These are phyloP conservation scores for Panagrolaimus sp. DNA, from an alignment of 1,140 invertebrate species.

Conservation along the genomic window DNA sequence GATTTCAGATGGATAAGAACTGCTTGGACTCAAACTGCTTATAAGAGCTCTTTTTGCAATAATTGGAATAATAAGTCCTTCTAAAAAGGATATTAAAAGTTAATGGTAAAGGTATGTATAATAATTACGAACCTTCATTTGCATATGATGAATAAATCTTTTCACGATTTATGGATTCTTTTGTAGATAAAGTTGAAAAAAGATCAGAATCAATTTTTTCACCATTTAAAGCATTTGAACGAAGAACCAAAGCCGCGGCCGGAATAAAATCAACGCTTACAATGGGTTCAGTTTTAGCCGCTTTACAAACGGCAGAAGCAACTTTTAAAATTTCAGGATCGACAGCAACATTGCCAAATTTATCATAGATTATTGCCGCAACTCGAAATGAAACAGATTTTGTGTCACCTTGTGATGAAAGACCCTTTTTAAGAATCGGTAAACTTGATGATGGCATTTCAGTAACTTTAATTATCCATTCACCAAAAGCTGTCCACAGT, in stretches of 20 bases:
- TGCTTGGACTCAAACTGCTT: neutral
- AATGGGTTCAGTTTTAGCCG: neutral
- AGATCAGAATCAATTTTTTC: slow-evolving; percentile 3
- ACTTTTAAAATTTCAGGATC: neutral
- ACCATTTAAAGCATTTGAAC: neutral
- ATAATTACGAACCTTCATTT: neutral
- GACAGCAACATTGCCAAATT: neutral
- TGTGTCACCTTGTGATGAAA: neutral
- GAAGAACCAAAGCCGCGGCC: neutral
- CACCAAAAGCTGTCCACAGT: neutral
- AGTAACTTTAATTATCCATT: neutral
- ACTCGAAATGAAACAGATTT: neutral
- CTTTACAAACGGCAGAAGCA: neutral
- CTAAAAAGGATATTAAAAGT: neutral
- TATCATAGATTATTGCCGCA: neutral
- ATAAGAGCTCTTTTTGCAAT: neutral
- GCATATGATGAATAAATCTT: slow-evolving; percentile 4
- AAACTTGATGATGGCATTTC: neutral
- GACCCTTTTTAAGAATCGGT: neutral
- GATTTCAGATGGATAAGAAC: neutral
- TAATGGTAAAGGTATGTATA: neutral
- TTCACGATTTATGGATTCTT: neutral
- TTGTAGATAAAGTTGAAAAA: neutral
- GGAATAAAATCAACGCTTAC: slow-evolving; percentile 13
- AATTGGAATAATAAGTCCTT: neutral